These are phyloP conservation scores for Eulemur mongoz DNA, from an alignment of 2,797 vertebrate species.

Conservation along the genomic window DNA sequence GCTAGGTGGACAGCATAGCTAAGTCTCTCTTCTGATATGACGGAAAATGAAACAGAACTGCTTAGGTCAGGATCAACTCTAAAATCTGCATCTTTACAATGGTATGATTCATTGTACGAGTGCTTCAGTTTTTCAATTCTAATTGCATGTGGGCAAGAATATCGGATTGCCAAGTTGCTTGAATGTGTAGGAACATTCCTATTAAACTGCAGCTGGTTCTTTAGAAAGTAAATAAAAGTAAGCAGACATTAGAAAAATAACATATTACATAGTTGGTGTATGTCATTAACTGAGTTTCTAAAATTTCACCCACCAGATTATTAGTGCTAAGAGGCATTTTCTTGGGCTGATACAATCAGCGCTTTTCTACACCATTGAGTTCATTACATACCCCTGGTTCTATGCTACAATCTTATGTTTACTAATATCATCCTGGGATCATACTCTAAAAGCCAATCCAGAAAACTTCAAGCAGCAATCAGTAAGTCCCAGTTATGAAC, in stretches of 20 bases:
- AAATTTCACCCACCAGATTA: neutral
- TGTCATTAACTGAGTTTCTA: neutral
- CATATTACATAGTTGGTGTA: neutral
- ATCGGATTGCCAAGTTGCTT: constrained; percentile 88
- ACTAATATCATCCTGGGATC: neutral
- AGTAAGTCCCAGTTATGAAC: neutral
- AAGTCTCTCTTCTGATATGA: constrained; percentile 93
- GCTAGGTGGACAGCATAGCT: constrained; percentile 91
- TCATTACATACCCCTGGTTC: neutral
- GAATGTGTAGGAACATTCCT: constrained; percentile 85
- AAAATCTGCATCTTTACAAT: constrained; percentile 50
- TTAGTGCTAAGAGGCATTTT: neutral
- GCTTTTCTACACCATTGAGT: neutral
- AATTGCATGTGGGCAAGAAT: constrained; percentile 89
- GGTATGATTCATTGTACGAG: neutral
- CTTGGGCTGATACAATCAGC: neutral
- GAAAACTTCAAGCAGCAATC: neutral
- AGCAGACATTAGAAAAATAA: constrained; percentile 41
- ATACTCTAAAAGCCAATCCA: neutral
- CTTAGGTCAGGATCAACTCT: constrained; percentile 67
- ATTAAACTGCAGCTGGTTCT: constrained; percentile 92
- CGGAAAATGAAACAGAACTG: constrained; percentile 89
- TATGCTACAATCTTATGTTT: neutral
- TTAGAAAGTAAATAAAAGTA: constrained; percentile 60
- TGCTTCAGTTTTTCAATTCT: constrained; percentile 92